Conservation (phyloP, 2,888 invertebrate species). For the Rhodophaea formosa region DNA sequence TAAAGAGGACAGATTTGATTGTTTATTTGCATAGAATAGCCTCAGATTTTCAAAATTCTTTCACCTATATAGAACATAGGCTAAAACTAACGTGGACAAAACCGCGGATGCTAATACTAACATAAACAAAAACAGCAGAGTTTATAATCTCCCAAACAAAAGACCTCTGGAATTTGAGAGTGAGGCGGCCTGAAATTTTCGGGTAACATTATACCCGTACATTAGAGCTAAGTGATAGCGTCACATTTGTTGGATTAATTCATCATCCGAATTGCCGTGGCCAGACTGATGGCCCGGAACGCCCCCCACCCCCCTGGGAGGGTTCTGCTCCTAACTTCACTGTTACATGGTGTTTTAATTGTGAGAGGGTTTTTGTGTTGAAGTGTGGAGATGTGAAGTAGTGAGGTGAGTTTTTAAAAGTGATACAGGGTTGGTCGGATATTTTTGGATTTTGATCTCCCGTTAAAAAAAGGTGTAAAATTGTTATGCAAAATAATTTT, state of each 20-base stretch:
- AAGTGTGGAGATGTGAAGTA: slow-evolving; percentile 10
- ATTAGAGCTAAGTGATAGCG: slow-evolving; percentile 82
- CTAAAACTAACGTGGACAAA: no score
- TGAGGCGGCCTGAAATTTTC: slow-evolving; percentile 58
- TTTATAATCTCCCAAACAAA: slow-evolving; percentile 49
- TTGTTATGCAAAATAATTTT: no score
- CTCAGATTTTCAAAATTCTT: no score
- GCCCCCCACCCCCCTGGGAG: slow-evolving; percentile 43
- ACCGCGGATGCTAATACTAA: neutral
- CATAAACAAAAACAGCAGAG: neutral
- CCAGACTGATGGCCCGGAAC: slow-evolving; percentile 80
- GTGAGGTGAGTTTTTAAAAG: neutral
- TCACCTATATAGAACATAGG: no score
- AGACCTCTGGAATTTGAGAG: slow-evolving; percentile 59
- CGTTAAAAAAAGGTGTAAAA: no score
- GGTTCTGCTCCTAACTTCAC: slow-evolving; percentile 46
- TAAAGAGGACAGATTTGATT: no score
- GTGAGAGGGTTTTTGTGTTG: slow-evolving; percentile 33
- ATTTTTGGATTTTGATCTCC: neutral
- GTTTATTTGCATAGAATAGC: no score
- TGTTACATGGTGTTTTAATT: slow-evolving; percentile 66
- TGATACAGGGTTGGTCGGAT: neutral
- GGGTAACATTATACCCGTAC: slow-evolving; percentile 80
- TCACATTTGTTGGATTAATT: slow-evolving; percentile 82
- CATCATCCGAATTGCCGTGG: slow-evolving; percentile 82